Evolutionary conservation across 2,888 invertebrate species (phyloP).

Genomic region (Tinea trinotella): DNA sequence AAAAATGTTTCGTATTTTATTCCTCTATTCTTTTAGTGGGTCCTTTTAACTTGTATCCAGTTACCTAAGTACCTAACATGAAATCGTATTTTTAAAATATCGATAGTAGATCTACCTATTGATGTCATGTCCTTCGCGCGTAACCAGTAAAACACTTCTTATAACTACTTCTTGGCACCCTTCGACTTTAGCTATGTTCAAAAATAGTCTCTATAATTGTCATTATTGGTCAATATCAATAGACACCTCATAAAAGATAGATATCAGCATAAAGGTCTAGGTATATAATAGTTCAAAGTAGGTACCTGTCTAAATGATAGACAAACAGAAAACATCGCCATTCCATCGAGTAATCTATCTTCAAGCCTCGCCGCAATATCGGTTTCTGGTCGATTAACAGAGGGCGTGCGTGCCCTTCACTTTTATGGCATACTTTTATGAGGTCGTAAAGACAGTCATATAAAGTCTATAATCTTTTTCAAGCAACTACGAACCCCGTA

Average conservation of each 20-base stretch:
- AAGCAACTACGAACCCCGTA: conserved; percentile 36
- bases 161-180: too few relatives aligned
- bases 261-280: too few relatives aligned
- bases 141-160: too few relatives aligned
- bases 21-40: conserved; percentile 27
- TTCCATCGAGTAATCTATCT: conserved; percentile 56
- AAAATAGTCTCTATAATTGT: too few relatives aligned
- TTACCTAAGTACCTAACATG: not conserved
- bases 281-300: too few relatives aligned
- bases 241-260: too few relatives aligned
- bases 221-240: too few relatives aligned
- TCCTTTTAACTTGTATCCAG: not conserved
- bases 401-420: conserved; percentile 70
- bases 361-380: conserved; percentile 67
- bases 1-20: conserved; percentile 53
- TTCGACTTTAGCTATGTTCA: too few relatives aligned
- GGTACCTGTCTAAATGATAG: not conserved
- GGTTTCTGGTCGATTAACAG: conserved; percentile 72
- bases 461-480: conserved; percentile 69
- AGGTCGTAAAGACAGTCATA: conserved; percentile 64
- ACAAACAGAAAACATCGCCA: not conserved
- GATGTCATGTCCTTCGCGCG: too few relatives aligned
- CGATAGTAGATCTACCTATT: too few relatives aligned
- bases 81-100: too few relatives aligned
- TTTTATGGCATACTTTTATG: conserved; percentile 70